Evolutionary conservation across 2,113 vertebrate species (phyloP).

Genomic region (Sterna hirundo): DNA sequence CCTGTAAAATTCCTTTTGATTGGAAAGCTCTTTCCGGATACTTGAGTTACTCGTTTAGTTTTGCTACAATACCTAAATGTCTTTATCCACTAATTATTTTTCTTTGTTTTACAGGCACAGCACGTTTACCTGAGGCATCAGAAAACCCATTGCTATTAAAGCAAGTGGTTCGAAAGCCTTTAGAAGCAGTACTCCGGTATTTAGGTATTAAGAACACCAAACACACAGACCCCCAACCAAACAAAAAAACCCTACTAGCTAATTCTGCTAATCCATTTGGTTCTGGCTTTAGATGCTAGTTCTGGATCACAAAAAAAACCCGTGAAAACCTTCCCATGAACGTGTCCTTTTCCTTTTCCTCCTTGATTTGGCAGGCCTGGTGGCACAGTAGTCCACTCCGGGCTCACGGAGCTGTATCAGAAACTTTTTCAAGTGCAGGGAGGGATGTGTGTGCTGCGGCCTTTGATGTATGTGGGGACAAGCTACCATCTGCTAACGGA

Average conservation of each 20-base stretch:
- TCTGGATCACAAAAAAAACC: background rate
- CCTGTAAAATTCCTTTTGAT: background rate
- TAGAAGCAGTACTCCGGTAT: conserved; percentile 93
- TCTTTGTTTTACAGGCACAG: conserved; percentile 79
- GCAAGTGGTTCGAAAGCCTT: conserved; percentile 88
- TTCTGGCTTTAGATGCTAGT: background rate
- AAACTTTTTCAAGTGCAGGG: background rate
- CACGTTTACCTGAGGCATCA: conserved; percentile 86
- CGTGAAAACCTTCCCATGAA: background rate
- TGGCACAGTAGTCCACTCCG: background rate
- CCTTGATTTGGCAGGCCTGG: background rate
- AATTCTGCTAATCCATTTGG: background rate
- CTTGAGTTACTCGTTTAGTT: background rate
- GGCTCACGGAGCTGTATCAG: background rate
- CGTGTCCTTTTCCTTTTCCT: background rate
- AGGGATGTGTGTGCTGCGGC: background rate
- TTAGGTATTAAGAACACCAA: conserved; percentile 77
- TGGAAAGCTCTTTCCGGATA: background rate
- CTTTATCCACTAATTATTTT: background rate
- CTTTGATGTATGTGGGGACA: background rate
- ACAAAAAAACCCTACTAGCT: conserved; percentile 3
- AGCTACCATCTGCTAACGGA: background rate
- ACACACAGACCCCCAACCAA: background rate
- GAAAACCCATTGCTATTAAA: conserved; percentile 86
- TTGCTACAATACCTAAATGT: background rate